Base-by-base conservation (phyloP, 2,888 invertebrate species). In the Cephus runcator region DNA sequence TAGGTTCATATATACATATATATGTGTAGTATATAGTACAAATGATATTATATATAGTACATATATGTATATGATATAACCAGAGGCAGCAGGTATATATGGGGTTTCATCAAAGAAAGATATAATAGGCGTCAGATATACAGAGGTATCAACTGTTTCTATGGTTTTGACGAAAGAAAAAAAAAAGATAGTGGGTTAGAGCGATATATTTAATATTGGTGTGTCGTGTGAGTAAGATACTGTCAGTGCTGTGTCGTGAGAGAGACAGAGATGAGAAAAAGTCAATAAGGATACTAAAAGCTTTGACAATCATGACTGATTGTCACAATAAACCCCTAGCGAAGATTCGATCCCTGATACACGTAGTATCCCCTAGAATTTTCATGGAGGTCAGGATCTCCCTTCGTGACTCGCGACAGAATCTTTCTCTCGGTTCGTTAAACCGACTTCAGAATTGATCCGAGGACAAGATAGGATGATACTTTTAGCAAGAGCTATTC, bases 201-300 rank as follows among this genome's bases (percentile, higher is more conserved):
- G 81, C 76, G 81, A 81, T 80, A 81, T 79, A 85, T 73, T 81
- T 85, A 83, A 78, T 80, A 79, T 77, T 73, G 81, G 75, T 77
- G 79, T 82, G 83, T 83, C 77, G 82, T 84, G 82, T 79, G 82
- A 83, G 83, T 83, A 81, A 77, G 81, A 82, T 79, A 80, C 80
- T 83, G 83, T 82, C 83, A 81, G 81, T 82, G 77, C 81, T 81
- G 83, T 82, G 82, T 81, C 56, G 56, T 56, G 56, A 30, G 71
- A 23, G 33, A 30, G 12, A 30, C 12, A 69, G 69, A 31, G 69
- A 6, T 35, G 35, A 12, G 35, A 40, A 15, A 40, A 12, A 40
- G 6, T 40, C 40, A 15, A 23, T 23, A 56, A 56, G 56, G 56
- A 23, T 56, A 56, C 56, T 9, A 23, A 56, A 56, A 56, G 56